These are phyloP conservation scores for Ommatoiulus sabulosus DNA, from an alignment of 2,888 invertebrate genomes.

Conservation along the genomic window DNA sequence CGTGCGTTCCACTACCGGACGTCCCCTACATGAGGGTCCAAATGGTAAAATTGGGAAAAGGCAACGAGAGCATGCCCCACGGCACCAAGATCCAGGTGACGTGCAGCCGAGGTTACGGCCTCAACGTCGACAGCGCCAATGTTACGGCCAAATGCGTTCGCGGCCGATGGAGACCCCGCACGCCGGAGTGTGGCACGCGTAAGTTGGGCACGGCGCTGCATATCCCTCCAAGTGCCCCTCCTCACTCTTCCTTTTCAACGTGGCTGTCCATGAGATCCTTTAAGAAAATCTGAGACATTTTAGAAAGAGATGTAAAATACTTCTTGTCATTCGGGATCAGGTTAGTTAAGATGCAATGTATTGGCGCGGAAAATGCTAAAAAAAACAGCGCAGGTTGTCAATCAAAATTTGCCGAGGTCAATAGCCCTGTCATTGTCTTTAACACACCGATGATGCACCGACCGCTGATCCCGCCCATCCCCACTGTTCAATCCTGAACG, in stretches of 20 bases:
- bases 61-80: slow-evolving; percentile 70
- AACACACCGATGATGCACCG: not conserved
- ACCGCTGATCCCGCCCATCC: not conserved
- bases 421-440: not conserved
- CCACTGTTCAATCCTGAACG: too few relatives aligned
- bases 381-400: too few relatives aligned
- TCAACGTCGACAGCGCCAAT: slow-evolving; percentile 77
- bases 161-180: slow-evolving; percentile 86
- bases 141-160: slow-evolving; percentile 83
- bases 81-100: slow-evolving; percentile 82
- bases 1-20: slow-evolving; percentile 77
- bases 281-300: too few relatives aligned
- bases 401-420: not conserved
- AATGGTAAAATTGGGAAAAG: slow-evolving; percentile 72
- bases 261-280: not conserved
- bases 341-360: too few relatives aligned
- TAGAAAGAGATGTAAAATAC: too few relatives aligned
- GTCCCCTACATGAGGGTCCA: slow-evolving; percentile 78
- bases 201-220: slow-evolving; percentile 50
- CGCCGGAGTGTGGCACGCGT: slow-evolving; percentile 81
- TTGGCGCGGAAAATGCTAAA: too few relatives aligned
- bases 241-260: not conserved
- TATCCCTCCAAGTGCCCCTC: not conserved
- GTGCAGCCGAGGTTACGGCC: slow-evolving; percentile 81
- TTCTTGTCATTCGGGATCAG: too few relatives aligned